These are phyloP conservation scores for Eulithis testata DNA, from an alignment of 2,888 invertebrate species.

Conservation along the genomic window DNA sequence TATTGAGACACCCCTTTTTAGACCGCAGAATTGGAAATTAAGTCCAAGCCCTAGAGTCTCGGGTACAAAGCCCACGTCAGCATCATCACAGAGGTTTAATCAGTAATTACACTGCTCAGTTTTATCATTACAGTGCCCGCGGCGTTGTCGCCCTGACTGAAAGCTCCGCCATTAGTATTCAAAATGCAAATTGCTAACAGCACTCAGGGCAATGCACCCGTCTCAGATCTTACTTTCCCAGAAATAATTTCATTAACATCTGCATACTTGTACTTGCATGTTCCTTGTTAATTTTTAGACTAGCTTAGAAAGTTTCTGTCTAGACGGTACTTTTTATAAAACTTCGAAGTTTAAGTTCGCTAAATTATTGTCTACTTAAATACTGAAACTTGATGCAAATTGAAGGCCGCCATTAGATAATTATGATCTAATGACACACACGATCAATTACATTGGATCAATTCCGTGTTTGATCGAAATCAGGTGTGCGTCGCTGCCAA, in stretches of 20 bases:
- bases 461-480: too few species aligned
- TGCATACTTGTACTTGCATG: slow-evolving; percentile 71
- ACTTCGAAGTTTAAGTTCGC: background rate
- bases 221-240: slow-evolving; percentile 78
- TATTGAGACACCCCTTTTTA: too few species aligned
- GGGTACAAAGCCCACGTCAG: background rate
- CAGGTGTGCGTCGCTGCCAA: too few species aligned
- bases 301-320: slow-evolving; percentile 53
- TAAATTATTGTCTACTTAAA: too few species aligned
- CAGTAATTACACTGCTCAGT: slow-evolving; percentile 62
- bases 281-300: slow-evolving; percentile 65
- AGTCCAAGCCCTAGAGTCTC: background rate
- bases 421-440: too few species aligned
- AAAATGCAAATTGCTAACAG: slow-evolving; percentile 78
- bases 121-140: slow-evolving; percentile 64
- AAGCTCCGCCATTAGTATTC: slow-evolving; percentile 77
- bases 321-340: slow-evolving; percentile 22
- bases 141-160: slow-evolving; percentile 63
- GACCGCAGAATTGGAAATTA: background rate
- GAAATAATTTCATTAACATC: slow-evolving; percentile 82
- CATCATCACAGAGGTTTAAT: slow-evolving; percentile 48
- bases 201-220: slow-evolving; percentile 76
- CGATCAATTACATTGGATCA: too few species aligned
- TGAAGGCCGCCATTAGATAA: too few species aligned
- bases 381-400: too few species aligned